Percentiles rank a stretch among this genome's conserved stretches.
Conservation (phyloP, 2,888 invertebrate genomes). For the Conops quadrifasciatus region DNA sequence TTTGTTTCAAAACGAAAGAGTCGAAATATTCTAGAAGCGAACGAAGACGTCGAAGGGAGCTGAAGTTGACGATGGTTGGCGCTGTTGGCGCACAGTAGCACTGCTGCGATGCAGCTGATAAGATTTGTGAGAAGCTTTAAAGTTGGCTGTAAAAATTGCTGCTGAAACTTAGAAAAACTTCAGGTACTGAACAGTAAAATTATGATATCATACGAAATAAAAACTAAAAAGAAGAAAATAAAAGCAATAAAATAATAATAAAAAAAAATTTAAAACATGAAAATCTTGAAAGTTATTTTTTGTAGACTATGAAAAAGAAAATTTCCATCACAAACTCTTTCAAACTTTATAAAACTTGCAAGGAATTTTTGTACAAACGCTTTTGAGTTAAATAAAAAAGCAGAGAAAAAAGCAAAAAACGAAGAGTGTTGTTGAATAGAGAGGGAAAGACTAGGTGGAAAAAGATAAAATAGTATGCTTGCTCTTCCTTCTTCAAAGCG, state of each 20-base stretch:
- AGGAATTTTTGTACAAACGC: neutral
- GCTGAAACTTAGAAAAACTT: neutral
- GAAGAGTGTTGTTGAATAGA: neutral
- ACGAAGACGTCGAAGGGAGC: neutral
- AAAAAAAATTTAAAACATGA: too few relatives aligned
- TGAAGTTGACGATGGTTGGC: slow-evolving; percentile 1
- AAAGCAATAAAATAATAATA: neutral
- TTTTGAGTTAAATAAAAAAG: neutral
- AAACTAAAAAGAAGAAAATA: neutral
- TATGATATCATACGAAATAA: neutral
- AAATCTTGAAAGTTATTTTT: too few relatives aligned
- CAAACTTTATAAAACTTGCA: slow-evolving; percentile 28
- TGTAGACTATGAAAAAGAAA: neutral
- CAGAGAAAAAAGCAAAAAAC: neutral
- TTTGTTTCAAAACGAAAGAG: neutral
- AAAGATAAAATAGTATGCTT: too few relatives aligned
- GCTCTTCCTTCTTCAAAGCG: too few relatives aligned
- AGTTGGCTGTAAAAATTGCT: slow-evolving; percentile 28
- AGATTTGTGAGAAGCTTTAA: slow-evolving; percentile 34
- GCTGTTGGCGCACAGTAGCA: neutral
- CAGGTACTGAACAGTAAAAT: too few relatives aligned
- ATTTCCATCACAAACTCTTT: slow-evolving; percentile 16
- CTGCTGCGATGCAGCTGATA: slow-evolving; percentile 29
- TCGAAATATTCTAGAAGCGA: slow-evolving; percentile 14
- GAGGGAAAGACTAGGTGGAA: too few relatives aligned